Percentiles rank a stretch among this genome's conserved stretches.
Evolutionary conservation across 2,113 vertebrate species (phyloP).

Genomic region (Arizona elegans): DNA sequence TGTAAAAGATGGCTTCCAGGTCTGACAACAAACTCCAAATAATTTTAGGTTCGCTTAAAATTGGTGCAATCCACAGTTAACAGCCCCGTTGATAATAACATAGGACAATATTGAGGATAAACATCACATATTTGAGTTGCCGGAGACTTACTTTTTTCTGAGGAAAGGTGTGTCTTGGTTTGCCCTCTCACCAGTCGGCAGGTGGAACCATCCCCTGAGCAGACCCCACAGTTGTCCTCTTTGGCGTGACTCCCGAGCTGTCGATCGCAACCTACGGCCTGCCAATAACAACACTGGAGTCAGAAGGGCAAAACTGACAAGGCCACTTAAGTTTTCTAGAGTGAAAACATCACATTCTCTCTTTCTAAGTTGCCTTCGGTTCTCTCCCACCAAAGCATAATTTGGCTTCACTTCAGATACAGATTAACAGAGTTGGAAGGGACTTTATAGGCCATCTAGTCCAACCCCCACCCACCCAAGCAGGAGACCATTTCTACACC

Average conservation of each 20-base stretch:
- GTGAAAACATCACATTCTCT: slow-evolving; percentile 50
- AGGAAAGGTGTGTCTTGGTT: slow-evolving; percentile 76
- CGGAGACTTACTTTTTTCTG: slow-evolving; percentile 83
- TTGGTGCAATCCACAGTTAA: slow-evolving; percentile 29
- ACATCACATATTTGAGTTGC: neutral
- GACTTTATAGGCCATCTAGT: too few species aligned
- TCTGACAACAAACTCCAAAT: slow-evolving; percentile 15
- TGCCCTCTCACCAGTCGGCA: slow-evolving; percentile 92
- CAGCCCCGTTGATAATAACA: neutral
- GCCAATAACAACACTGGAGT: slow-evolving; percentile 69
- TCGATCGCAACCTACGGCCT: slow-evolving; percentile 91
- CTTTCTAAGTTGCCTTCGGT: slow-evolving; percentile 53
- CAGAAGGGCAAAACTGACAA: slow-evolving; percentile 60
- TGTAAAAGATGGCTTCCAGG: too few species aligned
- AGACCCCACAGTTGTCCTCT: slow-evolving; percentile 90
- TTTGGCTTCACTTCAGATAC: slow-evolving; percentile 22
- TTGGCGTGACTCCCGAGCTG: slow-evolving; percentile 84
- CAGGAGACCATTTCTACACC: too few species aligned
- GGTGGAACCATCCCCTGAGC: slow-evolving; percentile 83
- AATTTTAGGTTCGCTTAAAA: slow-evolving; percentile 5
- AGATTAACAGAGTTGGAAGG: too few species aligned
- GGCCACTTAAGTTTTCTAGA: slow-evolving; percentile 53
- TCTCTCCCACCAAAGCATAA: slow-evolving; percentile 30
- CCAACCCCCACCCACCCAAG: too few species aligned
- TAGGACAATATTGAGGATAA: slow-evolving; percentile 14